These are phyloP conservation scores for Patella depressa DNA, from an alignment of 2,888 invertebrate species.

Conservation along the genomic window DNA sequence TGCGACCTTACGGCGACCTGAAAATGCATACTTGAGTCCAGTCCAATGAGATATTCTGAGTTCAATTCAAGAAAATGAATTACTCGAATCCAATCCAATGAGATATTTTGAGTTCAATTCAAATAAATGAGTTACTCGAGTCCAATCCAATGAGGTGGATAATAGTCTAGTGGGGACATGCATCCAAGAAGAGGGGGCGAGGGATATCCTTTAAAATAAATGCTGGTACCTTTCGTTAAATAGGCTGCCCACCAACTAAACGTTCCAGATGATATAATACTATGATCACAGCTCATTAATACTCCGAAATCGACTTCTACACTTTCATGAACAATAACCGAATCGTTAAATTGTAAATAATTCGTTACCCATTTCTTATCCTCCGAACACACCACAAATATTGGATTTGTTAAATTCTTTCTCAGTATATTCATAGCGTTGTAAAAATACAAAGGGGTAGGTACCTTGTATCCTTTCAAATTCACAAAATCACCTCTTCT, in stretches of 20 bases:
- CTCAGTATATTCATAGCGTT: neutral
- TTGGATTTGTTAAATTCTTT: neutral
- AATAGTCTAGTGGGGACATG: no score
- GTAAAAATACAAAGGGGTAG: neutral
- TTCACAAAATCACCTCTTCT: no score
- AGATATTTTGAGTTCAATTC: no score
- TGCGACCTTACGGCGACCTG: no score
- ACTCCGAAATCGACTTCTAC: conserved; percentile 10
- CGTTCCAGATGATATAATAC: conserved; percentile 1
- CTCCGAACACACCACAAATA: conserved; percentile 14
- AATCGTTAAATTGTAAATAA: neutral
- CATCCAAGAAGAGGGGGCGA: no score
- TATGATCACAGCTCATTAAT: conserved; percentile 8
- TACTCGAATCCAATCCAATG: no score
- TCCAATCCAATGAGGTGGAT: no score
- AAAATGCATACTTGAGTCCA: no score
- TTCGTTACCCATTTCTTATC: neutral
- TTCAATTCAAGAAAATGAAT: no score
- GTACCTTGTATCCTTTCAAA: neutral
- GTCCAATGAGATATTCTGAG: no score
- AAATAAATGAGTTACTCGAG: no score
- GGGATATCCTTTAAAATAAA: no score
- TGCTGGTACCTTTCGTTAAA: neutral
- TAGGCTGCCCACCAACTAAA: conserved; percentile 17
- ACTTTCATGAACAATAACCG: conserved; percentile 1